Conservation (phyloP, 53 echinoderm and acorn worm genomes). For the Arbacia lixula region DNA sequence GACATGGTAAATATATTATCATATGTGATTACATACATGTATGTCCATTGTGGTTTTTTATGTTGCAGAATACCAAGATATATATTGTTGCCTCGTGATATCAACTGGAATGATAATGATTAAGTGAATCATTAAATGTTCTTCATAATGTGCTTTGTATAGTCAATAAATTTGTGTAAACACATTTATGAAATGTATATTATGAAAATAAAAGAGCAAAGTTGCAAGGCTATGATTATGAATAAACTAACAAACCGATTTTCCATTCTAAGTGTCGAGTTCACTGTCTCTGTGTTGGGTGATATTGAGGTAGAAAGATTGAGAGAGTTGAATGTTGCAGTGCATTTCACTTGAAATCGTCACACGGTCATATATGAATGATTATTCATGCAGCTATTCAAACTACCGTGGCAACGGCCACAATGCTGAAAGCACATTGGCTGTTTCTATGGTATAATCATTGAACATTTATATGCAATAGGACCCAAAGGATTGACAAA, state of each 20-base stretch:
- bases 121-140: background rate
- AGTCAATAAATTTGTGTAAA: constrained; percentile 43
- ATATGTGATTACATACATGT: background rate
- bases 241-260: background rate
- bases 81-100: background rate
- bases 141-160: constrained; percentile 27
- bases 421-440: too few relatives aligned
- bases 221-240: constrained; percentile 46
- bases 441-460: too few relatives aligned
- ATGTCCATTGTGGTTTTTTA: constrained; percentile 1
- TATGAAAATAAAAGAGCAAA: constrained; percentile 34
- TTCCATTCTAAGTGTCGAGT: background rate
- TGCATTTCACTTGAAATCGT: too few relatives aligned
- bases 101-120: constrained; percentile 4
- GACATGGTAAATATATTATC: constrained; percentile 4
- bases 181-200: constrained; percentile 60
- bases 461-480: too few relatives aligned
- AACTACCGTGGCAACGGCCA: too few relatives aligned
- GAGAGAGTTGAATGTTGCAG: too few relatives aligned
- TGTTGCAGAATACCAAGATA: constrained; percentile 3
- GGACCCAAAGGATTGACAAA: too few relatives aligned
- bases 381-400: too few relatives aligned
- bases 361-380: too few relatives aligned
- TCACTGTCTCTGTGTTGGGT: too few relatives aligned
- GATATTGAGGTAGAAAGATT: too few relatives aligned